Base-by-base conservation (phyloP, 2,888 invertebrate genomes). In the Ornithoptera priamus region DNA sequence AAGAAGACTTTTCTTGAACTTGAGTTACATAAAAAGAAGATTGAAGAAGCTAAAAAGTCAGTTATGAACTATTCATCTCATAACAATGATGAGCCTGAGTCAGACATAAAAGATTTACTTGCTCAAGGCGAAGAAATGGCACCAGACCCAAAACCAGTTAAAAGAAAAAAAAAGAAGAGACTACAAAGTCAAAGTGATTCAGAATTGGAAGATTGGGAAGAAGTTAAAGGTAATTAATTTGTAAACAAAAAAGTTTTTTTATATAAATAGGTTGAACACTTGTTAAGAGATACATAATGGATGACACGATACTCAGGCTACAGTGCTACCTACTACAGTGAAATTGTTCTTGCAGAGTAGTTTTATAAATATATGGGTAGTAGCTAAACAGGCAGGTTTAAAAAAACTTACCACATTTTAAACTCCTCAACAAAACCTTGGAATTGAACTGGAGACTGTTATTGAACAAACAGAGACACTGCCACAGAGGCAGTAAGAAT, bases 151-250 rank as follows among this genome's bases (percentile, higher is more conserved):
- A 80, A 75, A 72, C 75, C 76, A 69, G 62, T 70, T 22, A 80
- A 78, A 67, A 62, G 67, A 36, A 86, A 85, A 65, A 83, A 83
- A 77, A 70, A 69, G 3, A 85, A 82, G 71, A 87, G 78, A 69
- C 72, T 62, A 1, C 83, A 79, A 75, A 76, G 83, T 75, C 85
- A 87, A 39, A 94, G 93, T 76, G 94, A 94, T 63, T 95, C 95
- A 4, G 96, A 96, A 78, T 92, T 94, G 66, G 95, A 94, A 74
- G 94, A 95, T 80, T 96, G 95, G 94, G 96, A 96, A 82, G 96
- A 96, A 91, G 96, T 96, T 65, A 94, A 95, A 87, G 94, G 94
- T 89, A 88, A n/a, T 5, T n/a, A 4, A 5, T 7, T 53, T 5
- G 18, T n/a, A 4, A n/a, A 7, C 18, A 53, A 7, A 53, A 50